Percentiles rank a stretch among this genome's conserved stretches.
phyloP scores from a whole-genome alignment of 2,888 invertebrate species.

The Choreutis nemorana region DNA sequence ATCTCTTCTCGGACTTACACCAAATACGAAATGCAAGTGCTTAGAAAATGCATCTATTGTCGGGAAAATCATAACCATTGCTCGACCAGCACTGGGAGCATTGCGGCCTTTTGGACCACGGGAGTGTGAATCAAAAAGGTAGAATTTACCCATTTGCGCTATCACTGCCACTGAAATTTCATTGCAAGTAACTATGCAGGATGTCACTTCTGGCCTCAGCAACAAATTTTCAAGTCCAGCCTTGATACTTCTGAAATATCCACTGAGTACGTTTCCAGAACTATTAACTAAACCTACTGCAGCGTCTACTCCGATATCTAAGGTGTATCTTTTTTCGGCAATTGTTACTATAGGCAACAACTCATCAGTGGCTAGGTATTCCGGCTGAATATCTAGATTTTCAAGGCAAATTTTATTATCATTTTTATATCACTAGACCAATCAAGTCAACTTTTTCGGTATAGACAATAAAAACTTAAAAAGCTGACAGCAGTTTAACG shows the following conservation, averaged over 20 bases:
- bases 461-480: no score
- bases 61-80: no score
- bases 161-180: conserved; percentile 1
- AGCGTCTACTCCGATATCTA: neutral
- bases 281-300: conserved; percentile 1
- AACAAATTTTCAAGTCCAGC: neutral
- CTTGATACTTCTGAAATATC: neutral
- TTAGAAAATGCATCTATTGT: neutral
- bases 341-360: conserved; percentile 1
- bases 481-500: no score
- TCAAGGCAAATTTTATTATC: no score
- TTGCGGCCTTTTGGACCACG: conserved; percentile 2
- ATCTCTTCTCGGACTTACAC: neutral
- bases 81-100: neutral
- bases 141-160: neutral
- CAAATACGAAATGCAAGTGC: neutral
- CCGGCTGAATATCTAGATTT: no score
- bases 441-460: no score
- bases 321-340: neutral
- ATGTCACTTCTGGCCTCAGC: neutral
- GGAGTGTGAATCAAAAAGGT: conserved; percentile 2
- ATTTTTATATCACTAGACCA: no score
- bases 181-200: neutral
- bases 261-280: neutral
- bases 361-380: no score